Conservation (phyloP, 1,140 invertebrate genomes). For the Pogonomyrmex californicus region DNA sequence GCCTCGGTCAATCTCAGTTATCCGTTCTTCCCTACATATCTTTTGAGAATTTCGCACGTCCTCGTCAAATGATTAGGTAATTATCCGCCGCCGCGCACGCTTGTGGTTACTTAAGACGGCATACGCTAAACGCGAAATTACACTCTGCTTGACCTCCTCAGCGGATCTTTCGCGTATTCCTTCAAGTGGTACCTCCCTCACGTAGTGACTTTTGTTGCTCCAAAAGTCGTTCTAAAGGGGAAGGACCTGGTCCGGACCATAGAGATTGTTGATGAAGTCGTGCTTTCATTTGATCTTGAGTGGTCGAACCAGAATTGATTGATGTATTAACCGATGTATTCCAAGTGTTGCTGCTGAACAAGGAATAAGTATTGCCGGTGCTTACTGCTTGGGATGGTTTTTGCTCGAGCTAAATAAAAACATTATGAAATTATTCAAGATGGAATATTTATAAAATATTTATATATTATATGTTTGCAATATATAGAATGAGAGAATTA, state of each 20-base stretch:
- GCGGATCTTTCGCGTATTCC: slow-evolving; percentile 61
- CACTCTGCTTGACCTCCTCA: slow-evolving; percentile 70
- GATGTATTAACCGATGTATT: slow-evolving; percentile 61
- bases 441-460: neutral
- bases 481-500: neutral
- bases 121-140: slow-evolving; percentile 66
- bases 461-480: neutral
- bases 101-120: slow-evolving; percentile 62
- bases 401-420: slow-evolving; percentile 75
- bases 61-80: slow-evolving; percentile 53
- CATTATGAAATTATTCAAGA: neutral
- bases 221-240: slow-evolving; percentile 92
- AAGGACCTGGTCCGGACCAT: slow-evolving; percentile 92
- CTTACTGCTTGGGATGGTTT: slow-evolving; percentile 74
- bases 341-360: slow-evolving; percentile 90
- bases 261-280: slow-evolving; percentile 89
- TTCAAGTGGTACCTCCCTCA: slow-evolving; percentile 85
- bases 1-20: slow-evolving; percentile 23
- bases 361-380: slow-evolving; percentile 89
- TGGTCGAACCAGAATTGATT: slow-evolving; percentile 70
- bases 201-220: slow-evolving; percentile 92
- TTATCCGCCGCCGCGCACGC: slow-evolving; percentile 27
- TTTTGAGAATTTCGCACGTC: slow-evolving; percentile 66
- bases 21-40: slow-evolving; percentile 35
- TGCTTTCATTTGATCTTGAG: slow-evolving; percentile 77